Percentiles rank a stretch among this genome's conserved stretches.
Conservation (phyloP, 2,888 invertebrate species). For the Thymelicus sylvestris region DNA sequence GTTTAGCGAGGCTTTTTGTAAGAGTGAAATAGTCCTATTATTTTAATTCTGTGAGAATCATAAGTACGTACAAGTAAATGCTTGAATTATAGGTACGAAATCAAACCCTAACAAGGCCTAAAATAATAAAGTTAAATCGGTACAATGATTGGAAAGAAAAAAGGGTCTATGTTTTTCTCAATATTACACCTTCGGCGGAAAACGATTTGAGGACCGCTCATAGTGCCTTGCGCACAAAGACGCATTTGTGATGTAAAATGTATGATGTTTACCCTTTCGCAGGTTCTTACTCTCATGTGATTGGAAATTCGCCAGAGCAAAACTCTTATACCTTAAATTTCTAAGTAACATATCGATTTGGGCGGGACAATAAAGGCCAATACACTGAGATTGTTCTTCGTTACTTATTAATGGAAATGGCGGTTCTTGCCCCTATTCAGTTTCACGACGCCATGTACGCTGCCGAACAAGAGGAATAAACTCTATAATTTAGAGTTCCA, state of each 20-base stretch:
- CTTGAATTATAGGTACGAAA: no score
- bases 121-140: conserved; percentile 17
- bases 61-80: no score
- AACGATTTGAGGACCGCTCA: conserved; percentile 33
- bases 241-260: conserved; percentile 38
- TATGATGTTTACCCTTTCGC: conserved; percentile 36
- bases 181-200: conserved; percentile 31
- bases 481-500: conserved; percentile 32
- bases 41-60: no score
- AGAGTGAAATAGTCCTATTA: no score
- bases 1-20: neutral
- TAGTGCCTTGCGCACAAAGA: conserved; percentile 33
- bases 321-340: conserved; percentile 54
- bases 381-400: conserved; percentile 63
- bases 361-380: conserved; percentile 59
- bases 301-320: conserved; percentile 33
- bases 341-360: conserved; percentile 69
- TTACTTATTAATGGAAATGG: conserved; percentile 63
- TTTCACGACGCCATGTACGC: conserved; percentile 30
- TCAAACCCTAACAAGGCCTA: neutral
- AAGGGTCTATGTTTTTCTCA: conserved; percentile 28
- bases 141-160: conserved; percentile 30
- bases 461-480: conserved; percentile 41
- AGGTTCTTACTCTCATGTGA: conserved; percentile 33
- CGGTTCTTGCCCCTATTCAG: conserved; percentile 46